Base-by-base conservation (phyloP, 2,797 vertebrate species). In the Lerista edwardsae region DNA sequence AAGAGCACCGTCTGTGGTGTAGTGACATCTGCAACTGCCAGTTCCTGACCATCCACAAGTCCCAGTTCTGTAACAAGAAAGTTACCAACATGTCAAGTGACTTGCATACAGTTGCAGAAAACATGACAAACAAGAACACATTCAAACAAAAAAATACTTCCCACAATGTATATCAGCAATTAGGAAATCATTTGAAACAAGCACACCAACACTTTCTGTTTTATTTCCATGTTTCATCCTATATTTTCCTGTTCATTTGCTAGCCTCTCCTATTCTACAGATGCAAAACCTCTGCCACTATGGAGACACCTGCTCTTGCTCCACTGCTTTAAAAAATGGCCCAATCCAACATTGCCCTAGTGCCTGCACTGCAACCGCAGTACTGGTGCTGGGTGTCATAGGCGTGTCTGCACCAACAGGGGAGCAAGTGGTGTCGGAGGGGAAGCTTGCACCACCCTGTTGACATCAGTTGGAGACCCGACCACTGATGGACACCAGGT, bases 1-100 rank as follows among this genome's bases (percentile, higher is more conserved):
- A 99, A 98, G 83, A 98, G 93, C 93, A 98, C 95, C n/a, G 98
- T 99, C 94, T 99, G 98, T 79, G 98, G 98, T 79, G 97, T 98
- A 84, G 98, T 99, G 93, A 97, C 90, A 93, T 98, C 98, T 84
- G 97, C 97, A 81, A 99, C 97, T 29, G 97, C 98, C 89, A 98
- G 95, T 88, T 99, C 98, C 88, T 98, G 98, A 88, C 98, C 96
- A 59, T 99, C 96, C 71, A 95, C 94, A 21, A 99, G 96, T 5
- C 98, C 98, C 86, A 99, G 73, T 86, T 98, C 98, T 98, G 93
- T 86, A 95, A 95, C 0, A 91, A 73, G 91, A 27, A 91, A 19
- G 2, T 39, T 77, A 59, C 51, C 64, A 59, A 10, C 57, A 39
- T 1, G 34, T 11, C 12, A 17, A 84, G 17, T 72, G n/a, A 51